A percentile compares a stretch with the other conserved stretches of the same genome.
These are phyloP conservation scores for Todus mexicanus DNA, from an alignment of 2,797 vertebrate genomes.

Conservation along the genomic window DNA sequence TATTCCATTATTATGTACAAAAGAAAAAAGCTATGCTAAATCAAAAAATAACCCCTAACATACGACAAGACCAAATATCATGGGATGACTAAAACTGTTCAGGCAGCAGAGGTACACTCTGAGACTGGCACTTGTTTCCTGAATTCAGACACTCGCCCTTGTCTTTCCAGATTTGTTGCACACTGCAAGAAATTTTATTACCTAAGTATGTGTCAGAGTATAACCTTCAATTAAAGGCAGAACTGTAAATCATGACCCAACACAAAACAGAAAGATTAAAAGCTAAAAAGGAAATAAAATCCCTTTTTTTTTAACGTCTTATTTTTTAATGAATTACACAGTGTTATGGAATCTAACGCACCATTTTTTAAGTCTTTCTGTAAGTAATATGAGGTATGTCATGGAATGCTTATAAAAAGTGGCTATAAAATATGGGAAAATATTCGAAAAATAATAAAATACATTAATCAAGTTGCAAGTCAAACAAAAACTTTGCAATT, in stretches of 20 bases:
- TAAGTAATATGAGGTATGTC: not conserved
- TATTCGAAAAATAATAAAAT: not conserved
- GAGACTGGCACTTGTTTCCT: not conserved
- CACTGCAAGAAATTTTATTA: not conserved
- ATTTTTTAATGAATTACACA: not conserved
- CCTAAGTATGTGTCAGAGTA: not conserved
- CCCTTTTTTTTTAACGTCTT: not conserved
- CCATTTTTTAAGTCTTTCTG: not conserved
- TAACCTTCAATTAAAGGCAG: not conserved
- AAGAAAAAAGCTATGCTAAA: not conserved
- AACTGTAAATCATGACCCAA: not conserved
- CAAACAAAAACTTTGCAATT: not conserved
- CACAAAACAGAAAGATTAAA: not conserved
- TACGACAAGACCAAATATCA: not conserved
- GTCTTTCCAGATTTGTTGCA: not conserved
- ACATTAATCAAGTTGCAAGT: not conserved
- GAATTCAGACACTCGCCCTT: not conserved
- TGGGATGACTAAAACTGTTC: not conserved
- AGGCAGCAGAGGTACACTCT: accelerated
- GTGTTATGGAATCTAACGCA: not conserved
- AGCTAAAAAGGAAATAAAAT: not conserved
- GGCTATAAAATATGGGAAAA: not conserved
- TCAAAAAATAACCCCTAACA: not conserved
- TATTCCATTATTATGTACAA: not conserved
- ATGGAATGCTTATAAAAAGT: not conserved